Evolutionary conservation across 2,797 vertebrate genomes (phyloP).

Genomic region (Xenentodon cancila): DNA sequence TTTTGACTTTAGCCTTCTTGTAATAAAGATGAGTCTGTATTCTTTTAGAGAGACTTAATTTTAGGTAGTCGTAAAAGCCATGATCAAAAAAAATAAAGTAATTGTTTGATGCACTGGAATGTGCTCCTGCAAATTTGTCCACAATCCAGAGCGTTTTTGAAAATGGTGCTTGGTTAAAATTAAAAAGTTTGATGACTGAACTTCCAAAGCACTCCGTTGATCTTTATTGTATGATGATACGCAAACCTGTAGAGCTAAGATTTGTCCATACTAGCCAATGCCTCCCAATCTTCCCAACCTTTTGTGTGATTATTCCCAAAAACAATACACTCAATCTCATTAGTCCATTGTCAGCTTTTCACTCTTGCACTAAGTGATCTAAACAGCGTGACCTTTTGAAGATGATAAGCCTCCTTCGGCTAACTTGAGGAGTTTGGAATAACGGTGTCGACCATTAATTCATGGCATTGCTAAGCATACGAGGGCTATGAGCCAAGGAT

Average conservation of each 20-base stretch:
- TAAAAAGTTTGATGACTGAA: no score
- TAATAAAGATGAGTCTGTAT: no score
- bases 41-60: no score
- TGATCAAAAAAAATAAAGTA: no score
- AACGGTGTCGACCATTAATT: constrained; percentile 77
- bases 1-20: no score
- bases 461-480: constrained; percentile 80
- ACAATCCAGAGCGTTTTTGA: no score
- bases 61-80: no score
- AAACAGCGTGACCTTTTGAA: constrained; percentile 78
- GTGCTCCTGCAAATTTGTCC: no score
- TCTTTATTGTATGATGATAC: background rate
- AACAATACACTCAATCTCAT: constrained; percentile 50
- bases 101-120: no score
- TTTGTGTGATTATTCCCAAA: constrained; percentile 33
- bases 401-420: constrained; percentile 74
- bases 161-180: no score
- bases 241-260: background rate
- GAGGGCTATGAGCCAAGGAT: constrained; percentile 80
- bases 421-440: constrained; percentile 77
- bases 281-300: constrained; percentile 3
- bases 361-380: constrained; percentile 73
- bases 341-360: constrained; percentile 58
- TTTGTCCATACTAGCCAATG: constrained; percentile 1
- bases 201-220: no score